A percentile compares a stretch with the other conserved stretches of the same genome.
phyloP scores from a whole-genome alignment of 2,888 invertebrate species.

The Brachyptera risi region DNA sequence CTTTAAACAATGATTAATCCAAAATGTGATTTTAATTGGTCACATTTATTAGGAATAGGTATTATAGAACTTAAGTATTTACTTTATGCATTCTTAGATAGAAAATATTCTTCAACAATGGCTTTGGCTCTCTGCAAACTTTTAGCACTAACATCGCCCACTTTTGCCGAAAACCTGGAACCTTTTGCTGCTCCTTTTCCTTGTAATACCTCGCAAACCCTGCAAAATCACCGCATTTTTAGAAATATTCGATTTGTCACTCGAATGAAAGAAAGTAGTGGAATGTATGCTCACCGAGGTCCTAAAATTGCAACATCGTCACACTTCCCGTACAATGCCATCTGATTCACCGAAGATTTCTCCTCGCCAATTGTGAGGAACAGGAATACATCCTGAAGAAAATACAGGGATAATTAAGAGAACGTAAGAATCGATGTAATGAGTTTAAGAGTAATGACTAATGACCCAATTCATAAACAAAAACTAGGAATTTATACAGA shows the following conservation, averaged over 20 bases:
- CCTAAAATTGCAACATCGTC: slow-evolving; percentile 54
- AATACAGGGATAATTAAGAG: no score
- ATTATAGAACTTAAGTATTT: no score
- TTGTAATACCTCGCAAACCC: slow-evolving; percentile 62
- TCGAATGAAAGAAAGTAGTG: slow-evolving; percentile 3
- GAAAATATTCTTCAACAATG: slow-evolving; percentile 56
- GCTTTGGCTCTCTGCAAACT: slow-evolving; percentile 60
- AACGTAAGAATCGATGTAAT: no score
- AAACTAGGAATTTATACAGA: no score
- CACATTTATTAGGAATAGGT: no score
- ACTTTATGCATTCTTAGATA: no score
- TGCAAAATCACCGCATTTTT: slow-evolving; percentile 43
- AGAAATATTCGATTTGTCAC: background rate
- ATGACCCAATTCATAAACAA: no score
- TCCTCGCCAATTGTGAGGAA: slow-evolving; percentile 70
- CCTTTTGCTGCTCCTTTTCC: slow-evolving; percentile 75
- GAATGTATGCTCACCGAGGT: slow-evolving; percentile 50
- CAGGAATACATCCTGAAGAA: slow-evolving; percentile 53
- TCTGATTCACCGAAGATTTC: slow-evolving; percentile 50
- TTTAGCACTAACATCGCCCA: slow-evolving; percentile 53
- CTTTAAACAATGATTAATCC: no score
- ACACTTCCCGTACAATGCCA: slow-evolving; percentile 50
- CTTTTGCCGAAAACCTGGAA: slow-evolving; percentile 72
- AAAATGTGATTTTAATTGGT: no score
- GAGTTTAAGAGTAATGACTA: no score